Evolutionary conservation across 2,797 vertebrate genomes (phyloP), one percentile per base, ranked within the genome.

Genomic region (Poecilia wingei): DNA sequence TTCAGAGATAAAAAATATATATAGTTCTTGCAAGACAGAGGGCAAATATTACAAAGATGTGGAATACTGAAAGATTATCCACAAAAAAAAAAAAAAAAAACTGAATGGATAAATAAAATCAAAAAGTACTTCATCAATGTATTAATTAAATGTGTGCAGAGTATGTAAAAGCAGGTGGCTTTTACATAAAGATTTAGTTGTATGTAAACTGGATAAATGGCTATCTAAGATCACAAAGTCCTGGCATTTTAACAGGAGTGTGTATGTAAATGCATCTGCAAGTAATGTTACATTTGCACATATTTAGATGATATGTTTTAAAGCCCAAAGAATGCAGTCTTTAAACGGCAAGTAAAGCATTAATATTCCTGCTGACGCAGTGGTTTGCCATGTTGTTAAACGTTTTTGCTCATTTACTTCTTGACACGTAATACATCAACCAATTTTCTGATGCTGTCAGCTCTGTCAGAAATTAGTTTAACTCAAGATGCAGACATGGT

Each of bases 291-390:
- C 45, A 49, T n/a, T 20, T 46, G 33, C 28, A 79, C 46, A n/a
- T 28, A 5, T 20, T 49, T 49, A 9, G 61, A 43, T 14, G 0
- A 31, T 7, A 45, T 0, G 0, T 70, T 57, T 78, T 6, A 25
- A 69, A 47, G 33, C 33, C 57, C n/a, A 43, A 31, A 55, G 55
- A 10, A 5, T 25, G 55, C 73, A 74, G 57, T 13, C 31, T 53
- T 68, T 46, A 10, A 31, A 8, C 3, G 13, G 45, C 72, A 41
- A 16, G 75, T 82, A 36, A 16, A 51, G n/a, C 70, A 79, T 81
- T 89, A 70, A 77, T 0, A 66, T 59, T 51, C 71, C 75, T 85
- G 90, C 90, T 93, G 90, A 92, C 83, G 75, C 82, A 76, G 68
- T 76, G 18, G 20, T 79, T 83, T 83, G 74, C 46, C 74, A 74